Percentiles rank a stretch among this genome's conserved stretches.
Conservation (phyloP, 2,888 invertebrate genomes). For the Hirtodrosophila duncani region DNA sequence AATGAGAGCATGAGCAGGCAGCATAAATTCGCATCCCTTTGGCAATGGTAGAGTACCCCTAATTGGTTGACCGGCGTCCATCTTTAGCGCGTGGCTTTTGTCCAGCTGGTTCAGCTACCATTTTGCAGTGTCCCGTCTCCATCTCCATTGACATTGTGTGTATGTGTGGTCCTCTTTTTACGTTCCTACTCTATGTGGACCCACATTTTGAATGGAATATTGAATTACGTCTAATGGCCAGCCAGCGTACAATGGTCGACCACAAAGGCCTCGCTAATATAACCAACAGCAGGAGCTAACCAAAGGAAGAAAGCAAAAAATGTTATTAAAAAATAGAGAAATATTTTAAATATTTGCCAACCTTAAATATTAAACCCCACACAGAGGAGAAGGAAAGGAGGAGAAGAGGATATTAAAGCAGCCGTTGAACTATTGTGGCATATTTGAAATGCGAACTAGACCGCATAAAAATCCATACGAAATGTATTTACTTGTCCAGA, state of each 20-base stretch:
- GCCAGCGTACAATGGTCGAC: constrained; percentile 40
- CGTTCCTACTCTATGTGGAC: constrained; percentile 2
- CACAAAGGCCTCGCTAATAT: constrained; percentile 35
- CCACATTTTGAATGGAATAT: constrained; percentile 54
- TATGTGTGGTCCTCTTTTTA: not conserved
- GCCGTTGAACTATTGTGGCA: not conserved
- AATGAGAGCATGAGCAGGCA: not conserved
- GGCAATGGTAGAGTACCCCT: constrained; percentile 39
- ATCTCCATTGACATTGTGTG: not conserved
- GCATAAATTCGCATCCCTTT: constrained; percentile 32
- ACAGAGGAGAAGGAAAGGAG: constrained; percentile 18
- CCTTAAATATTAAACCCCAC: constrained; percentile 38
- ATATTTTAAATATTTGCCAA: constrained; percentile 64
- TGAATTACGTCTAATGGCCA: constrained; percentile 67
- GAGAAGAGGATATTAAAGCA: constrained; percentile 21
- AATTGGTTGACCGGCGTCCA: constrained; percentile 54
- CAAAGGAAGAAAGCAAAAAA: constrained; percentile 7
- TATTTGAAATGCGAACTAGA: constrained; percentile 26
- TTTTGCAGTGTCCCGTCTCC: constrained; percentile 1
- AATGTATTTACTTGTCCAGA: constrained; percentile 38
- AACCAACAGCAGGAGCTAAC: constrained; percentile 19
- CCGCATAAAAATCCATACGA: constrained; percentile 30
- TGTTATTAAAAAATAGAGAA: constrained; percentile 41
- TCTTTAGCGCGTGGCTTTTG: constrained; percentile 30
- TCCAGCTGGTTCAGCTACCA: constrained; percentile 6